Evolutionary conservation across 2,888 invertebrate genomes (phyloP).

Genomic region (Zonitis immaculata): DNA sequence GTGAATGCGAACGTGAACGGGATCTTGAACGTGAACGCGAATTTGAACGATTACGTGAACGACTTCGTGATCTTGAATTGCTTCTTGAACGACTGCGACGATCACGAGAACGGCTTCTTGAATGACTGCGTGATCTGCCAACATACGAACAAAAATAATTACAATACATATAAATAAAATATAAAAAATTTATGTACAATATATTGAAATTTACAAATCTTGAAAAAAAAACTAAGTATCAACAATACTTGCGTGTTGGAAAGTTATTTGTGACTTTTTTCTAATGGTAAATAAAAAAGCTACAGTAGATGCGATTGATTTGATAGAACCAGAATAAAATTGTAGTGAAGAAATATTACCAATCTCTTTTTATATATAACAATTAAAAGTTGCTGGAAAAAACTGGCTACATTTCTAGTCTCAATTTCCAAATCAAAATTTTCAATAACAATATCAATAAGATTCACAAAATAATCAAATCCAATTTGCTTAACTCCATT

Average conservation of each 20-base stretch:
- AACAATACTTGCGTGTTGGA: neutral
- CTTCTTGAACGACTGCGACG: slow-evolving; percentile 46
- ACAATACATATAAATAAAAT: neutral
- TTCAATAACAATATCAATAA: too few relatives aligned
- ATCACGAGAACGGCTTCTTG: slow-evolving; percentile 46
- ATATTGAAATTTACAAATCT: too few relatives aligned
- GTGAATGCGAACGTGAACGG: slow-evolving; percentile 45
- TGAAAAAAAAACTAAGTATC: neutral
- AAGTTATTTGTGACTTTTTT: neutral
- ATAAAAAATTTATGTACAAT: too few relatives aligned
- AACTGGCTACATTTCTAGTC: too few relatives aligned
- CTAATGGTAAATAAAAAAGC: neutral
- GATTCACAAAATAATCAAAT: too few relatives aligned
- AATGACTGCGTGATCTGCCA: slow-evolving; percentile 39
- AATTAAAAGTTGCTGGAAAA: neutral
- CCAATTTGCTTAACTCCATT: too few relatives aligned
- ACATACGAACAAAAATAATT: slow-evolving; percentile 9
- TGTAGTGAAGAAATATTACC: neutral
- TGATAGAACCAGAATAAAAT: too few relatives aligned
- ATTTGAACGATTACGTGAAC: slow-evolving; percentile 45
- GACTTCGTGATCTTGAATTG: slow-evolving; percentile 45
- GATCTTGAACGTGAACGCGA: slow-evolving; percentile 44
- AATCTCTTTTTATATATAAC: neutral
- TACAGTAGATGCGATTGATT: neutral
- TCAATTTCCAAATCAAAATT: too few relatives aligned